Base-by-base conservation (phyloP, 2,888 invertebrate species). In the Meandrusa payeni region DNA sequence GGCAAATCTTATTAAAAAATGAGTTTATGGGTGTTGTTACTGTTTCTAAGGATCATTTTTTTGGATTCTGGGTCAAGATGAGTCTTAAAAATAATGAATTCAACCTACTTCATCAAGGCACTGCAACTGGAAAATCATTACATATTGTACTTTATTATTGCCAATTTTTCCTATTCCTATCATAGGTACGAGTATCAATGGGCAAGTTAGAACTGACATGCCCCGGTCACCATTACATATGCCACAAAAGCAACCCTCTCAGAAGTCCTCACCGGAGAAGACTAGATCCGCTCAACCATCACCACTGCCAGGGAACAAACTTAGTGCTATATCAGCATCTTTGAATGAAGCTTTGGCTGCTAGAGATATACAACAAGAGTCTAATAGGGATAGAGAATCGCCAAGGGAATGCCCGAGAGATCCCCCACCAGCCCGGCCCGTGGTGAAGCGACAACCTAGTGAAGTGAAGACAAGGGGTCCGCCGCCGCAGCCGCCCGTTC, bases 401-500 rank as follows among this genome's bases (percentile, higher is more conserved):
- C 54, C 61, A 0, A 55, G 64, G 33, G 74, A 76, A 5, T 67
- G 64, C 9, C 61, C 68, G 1, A 52, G 64, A 39, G 59, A 75
- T 10, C 55, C 69, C 11, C 56, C 70, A 41, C 64, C 77, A 1
- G 54, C 64, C 2, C 63, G 75, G 42, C 76, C 71, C 1, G 57
- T 50, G 45, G 73, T 78, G 7, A 74, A 69, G 59, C 67, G 86
- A 49, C 85, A 85, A 46, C 78, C 83, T 1, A 83, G 82, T 45
- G 83, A 83, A 50, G 72, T 65, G 5, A 69, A 77, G 50, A 64
- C 69, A 50, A 89, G 95, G 58, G 95, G 94, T 28, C 95, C 95
- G 17, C 96, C 96, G 17, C 96, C 96, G 5, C 92, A 93, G 55
- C 94, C 94, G 12, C 94, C 94, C 41, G 91, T 93, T 34, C 91